These are phyloP conservation scores for Drosophila aldrichi DNA, from an alignment of 2,888 invertebrate species.

Conservation along the genomic window DNA sequence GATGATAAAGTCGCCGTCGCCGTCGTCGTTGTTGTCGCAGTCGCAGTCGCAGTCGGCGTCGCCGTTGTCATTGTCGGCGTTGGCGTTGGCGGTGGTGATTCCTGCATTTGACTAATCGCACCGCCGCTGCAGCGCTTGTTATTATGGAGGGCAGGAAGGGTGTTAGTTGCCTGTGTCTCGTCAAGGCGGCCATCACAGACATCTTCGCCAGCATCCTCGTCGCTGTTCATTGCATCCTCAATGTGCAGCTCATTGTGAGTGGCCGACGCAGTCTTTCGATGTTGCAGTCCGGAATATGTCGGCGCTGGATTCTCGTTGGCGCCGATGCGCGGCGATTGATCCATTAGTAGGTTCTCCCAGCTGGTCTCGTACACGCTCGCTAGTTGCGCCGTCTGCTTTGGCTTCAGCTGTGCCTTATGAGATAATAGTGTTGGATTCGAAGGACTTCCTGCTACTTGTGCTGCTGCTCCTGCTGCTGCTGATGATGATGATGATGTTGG, in stretches of 20 bases:
- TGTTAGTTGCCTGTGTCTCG: slow-evolving; percentile 34
- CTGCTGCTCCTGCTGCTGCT: not conserved
- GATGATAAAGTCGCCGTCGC: not conserved
- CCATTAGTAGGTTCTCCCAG: slow-evolving; percentile 85
- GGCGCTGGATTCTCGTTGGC: slow-evolving; percentile 26
- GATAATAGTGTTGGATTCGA: slow-evolving; percentile 30
- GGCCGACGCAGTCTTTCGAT: not conserved
- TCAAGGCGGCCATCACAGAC: slow-evolving; percentile 50
- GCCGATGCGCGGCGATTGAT: slow-evolving; percentile 64
- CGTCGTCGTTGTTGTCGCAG: not conserved
- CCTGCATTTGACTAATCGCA: slow-evolving; percentile 59
- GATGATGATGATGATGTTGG: not conserved
- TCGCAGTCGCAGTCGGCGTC: not conserved
- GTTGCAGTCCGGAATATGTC: not conserved
- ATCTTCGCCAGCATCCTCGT: slow-evolving; percentile 55
- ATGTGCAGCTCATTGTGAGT: slow-evolving; percentile 67
- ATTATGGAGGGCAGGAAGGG: slow-evolving; percentile 22
- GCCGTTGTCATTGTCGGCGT: not conserved
- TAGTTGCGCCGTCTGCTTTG: slow-evolving; percentile 82
- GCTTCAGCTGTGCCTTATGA: slow-evolving; percentile 79
- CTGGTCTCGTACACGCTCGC: slow-evolving; percentile 86
- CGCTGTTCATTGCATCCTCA: slow-evolving; percentile 46
- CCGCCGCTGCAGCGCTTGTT: slow-evolving; percentile 65
- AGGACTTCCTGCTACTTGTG: not conserved
- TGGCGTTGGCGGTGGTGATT: slow-evolving; percentile 3